These are phyloP conservation scores for Autographa pulchrina DNA, from an alignment of 2,888 invertebrate species.

Conservation along the genomic window DNA sequence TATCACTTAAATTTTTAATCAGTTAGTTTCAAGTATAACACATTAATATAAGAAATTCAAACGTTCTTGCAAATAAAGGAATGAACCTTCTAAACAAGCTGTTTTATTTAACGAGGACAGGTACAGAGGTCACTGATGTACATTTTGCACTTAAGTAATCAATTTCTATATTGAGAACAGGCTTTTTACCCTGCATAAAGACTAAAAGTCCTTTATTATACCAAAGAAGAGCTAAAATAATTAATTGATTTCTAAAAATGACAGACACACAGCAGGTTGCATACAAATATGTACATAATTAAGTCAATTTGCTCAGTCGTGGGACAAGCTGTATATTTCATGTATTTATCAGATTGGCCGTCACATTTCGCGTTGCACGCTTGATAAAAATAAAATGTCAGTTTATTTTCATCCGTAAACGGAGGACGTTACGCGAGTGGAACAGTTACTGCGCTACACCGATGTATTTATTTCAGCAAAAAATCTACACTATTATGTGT, in stretches of 20 bases:
- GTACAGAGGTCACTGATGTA: no score
- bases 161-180: no score
- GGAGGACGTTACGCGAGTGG: constrained; percentile 51
- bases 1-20: no score
- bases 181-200: no score
- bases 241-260: constrained; percentile 12
- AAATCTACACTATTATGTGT: constrained; percentile 28
- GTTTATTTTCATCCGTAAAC: constrained; percentile 69
- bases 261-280: constrained; percentile 16
- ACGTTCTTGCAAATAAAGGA: no score
- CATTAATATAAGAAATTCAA: no score
- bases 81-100: no score
- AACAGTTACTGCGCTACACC: constrained; percentile 29
- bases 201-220: no score
- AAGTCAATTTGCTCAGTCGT: constrained; percentile 75
- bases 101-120: no score
- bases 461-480: constrained; percentile 42
- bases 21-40: no score
- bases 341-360: constrained; percentile 78
- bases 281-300: constrained; percentile 43
- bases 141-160: no score
- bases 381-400: constrained; percentile 74
- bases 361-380: constrained; percentile 68
- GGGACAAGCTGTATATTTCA: constrained; percentile 70
- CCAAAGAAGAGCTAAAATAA: no score